phyloP scores from a whole-genome alignment of 2,888 invertebrate genomes.

The Neuroscelio doddi region DNA sequence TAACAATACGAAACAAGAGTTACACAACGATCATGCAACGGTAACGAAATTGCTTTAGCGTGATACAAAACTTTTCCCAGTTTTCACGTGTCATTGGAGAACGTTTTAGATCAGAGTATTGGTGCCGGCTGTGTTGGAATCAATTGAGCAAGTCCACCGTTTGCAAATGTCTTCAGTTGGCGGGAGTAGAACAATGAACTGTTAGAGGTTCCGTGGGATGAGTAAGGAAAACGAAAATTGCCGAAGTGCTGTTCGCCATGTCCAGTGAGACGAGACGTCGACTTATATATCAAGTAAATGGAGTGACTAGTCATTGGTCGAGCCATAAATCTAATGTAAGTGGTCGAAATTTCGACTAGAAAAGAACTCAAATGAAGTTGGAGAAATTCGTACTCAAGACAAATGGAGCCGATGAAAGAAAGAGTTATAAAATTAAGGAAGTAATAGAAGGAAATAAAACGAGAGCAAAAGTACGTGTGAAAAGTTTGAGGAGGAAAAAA shows the following conservation, averaged over 20 bases:
- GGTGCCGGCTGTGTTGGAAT: background rate
- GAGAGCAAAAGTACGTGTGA: conserved; percentile 12
- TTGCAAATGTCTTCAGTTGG: background rate
- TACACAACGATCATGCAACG: background rate
- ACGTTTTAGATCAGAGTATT: background rate
- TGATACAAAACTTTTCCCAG: background rate
- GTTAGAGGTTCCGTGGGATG: background rate
- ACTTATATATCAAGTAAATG: conserved; percentile 1
- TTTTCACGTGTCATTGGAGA: conserved; percentile 2
- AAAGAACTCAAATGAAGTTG: conserved; percentile 15
- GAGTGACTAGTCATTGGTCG: conserved; percentile 8
- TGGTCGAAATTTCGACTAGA: conserved; percentile 8
- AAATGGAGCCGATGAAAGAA: conserved; percentile 16
- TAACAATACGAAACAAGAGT: background rate
- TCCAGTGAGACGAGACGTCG: conserved; percentile 9
- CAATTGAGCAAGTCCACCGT: conserved; percentile 1
- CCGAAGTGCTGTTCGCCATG: background rate
- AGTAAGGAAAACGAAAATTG: background rate
- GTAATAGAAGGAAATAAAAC: background rate
- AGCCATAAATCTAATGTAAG: conserved; percentile 6
- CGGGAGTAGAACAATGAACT: conserved; percentile 1
- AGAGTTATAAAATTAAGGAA: conserved; percentile 7
- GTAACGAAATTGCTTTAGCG: background rate
- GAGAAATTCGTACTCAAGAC: conserved; percentile 37
- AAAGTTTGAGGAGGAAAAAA: too few relatives aligned